Evolutionary conservation across 2,888 invertebrate species (phyloP), one percentile per base, ranked within the genome.

Genomic region (Cerastis rubricosa): DNA sequence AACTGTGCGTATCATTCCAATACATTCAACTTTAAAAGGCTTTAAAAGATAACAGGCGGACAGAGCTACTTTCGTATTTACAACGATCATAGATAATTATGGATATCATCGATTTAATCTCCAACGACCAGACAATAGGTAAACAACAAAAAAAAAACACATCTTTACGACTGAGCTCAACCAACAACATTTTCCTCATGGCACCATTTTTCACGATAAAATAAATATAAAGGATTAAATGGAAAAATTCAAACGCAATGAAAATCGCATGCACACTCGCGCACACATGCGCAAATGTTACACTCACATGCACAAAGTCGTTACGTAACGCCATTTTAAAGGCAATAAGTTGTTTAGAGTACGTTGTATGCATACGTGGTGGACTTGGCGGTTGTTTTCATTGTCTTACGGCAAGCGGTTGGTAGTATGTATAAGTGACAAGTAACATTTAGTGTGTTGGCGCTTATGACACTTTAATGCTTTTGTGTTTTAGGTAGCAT

Each of bases 291-390:
- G 77, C 83, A 73, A 54, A 73, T 76, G 70, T 75, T n/a, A 83
- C 81, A 65, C 79, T 80, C 70, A 79, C 83, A 85, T 76, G 81
- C 85, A 74, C 74, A 70, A 57, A 76, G 72, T 74, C 72, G 74
- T 94, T 94, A 92, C 92, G 93, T 94, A 94, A 95, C 92, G 90
- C 86, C 88, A 91, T 92, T 93, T 92, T 93, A 93, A 91, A 94
- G 91, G 93, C 93, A 93, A 93, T 93, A 94, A 91, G 93, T 91
- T 92, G 93, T 92, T 92, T 90, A 89, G 83, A 90, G 92, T 91
- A 92, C 92, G 92, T 85, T 89, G 88, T 89, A 85, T 89, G 93
- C 93, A 92, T 93, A 89, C 90, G 83, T 85, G 84, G 85, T 84
- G 72, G 84, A 78, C 67, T 81, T 80, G 72, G 25, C 59, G 57